phyloP scores from a whole-genome alignment of 2,797 vertebrate genomes.

The Sandelia bainsii region DNA sequence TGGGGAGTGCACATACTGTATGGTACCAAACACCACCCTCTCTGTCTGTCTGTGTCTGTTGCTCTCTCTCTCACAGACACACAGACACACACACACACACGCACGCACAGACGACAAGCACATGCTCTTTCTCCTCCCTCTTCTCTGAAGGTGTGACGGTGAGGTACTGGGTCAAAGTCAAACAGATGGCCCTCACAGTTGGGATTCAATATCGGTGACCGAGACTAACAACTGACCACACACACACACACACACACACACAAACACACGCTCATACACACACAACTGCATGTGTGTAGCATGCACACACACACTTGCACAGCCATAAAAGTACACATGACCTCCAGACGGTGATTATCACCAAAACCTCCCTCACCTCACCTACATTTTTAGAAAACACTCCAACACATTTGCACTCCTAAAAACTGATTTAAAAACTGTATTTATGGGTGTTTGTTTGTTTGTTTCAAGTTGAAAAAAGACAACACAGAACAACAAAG shows the following conservation, averaged over 20 bases:
- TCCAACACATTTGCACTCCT: background rate
- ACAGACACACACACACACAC: slow-evolving; percentile 15
- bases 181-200: slow-evolving; percentile 81
- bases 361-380: background rate
- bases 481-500: too few relatives aligned
- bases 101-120: background rate
- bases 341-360: slow-evolving; percentile 62
- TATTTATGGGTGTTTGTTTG: too few relatives aligned
- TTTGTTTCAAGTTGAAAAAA: too few relatives aligned
- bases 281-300: slow-evolving; percentile 19
- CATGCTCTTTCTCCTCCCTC: slow-evolving; percentile 37
- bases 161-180: slow-evolving; percentile 77
- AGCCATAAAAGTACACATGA: slow-evolving; percentile 33
- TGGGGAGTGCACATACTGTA: slow-evolving; percentile 40
- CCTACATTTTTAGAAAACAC: slow-evolving; percentile 2
- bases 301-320: slow-evolving; percentile 26
- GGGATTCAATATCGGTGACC: slow-evolving; percentile 71
- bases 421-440: background rate
- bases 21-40: slow-evolving; percentile 15
- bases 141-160: slow-evolving; percentile 70
- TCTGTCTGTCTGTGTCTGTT: slow-evolving; percentile 1
- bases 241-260: slow-evolving; percentile 31
- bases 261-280: slow-evolving; percentile 25
- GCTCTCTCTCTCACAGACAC: background rate
- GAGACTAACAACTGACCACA: slow-evolving; percentile 34